Percentiles rank a stretch among this genome's conserved stretches.
Conservation (phyloP, 2,888 invertebrate species). For the Hypsopygia costalis region DNA sequence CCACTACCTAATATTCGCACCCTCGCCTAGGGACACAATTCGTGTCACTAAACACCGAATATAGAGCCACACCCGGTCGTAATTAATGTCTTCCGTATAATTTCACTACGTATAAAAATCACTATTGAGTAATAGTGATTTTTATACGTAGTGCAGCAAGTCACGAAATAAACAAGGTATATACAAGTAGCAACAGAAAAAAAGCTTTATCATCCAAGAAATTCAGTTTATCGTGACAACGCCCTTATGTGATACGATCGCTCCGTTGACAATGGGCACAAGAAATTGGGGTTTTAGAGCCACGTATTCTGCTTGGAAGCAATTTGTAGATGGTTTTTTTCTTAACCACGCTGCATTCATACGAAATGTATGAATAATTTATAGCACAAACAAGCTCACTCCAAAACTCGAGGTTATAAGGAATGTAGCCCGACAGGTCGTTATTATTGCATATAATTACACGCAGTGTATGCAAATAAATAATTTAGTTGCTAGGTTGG, state of each 20-base stretch:
- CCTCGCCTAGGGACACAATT: too few species aligned
- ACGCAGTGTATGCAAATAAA: constrained; percentile 11
- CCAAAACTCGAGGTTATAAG: constrained; percentile 11
- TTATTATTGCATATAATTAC: constrained; percentile 10
- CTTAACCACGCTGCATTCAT: constrained; percentile 27
- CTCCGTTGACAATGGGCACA: constrained; percentile 43
- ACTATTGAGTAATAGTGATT: too few species aligned
- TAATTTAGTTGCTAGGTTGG: constrained; percentile 12
- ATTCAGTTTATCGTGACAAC: constrained; percentile 54
- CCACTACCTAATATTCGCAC: too few species aligned
- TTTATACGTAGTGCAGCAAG: too few species aligned
- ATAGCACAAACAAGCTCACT: constrained; percentile 13
- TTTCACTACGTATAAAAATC: constrained; percentile 19
- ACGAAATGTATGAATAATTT: constrained; percentile 21
- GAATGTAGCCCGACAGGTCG: constrained; percentile 13
- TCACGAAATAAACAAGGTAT: constrained; percentile 39
- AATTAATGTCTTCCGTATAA: too few species aligned
- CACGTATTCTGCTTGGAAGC: constrained; percentile 41
- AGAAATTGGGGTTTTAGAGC: constrained; percentile 47
- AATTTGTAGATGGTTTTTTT: constrained; percentile 37
- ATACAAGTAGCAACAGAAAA: constrained; percentile 33
- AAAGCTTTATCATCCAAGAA: constrained; percentile 41
- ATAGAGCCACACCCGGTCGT: too few species aligned
- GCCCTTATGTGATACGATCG: constrained; percentile 62
- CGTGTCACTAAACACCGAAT: too few species aligned